phyloP scores from a whole-genome alignment of 2,113 vertebrate species.

The Myotis brandtii region DNA sequence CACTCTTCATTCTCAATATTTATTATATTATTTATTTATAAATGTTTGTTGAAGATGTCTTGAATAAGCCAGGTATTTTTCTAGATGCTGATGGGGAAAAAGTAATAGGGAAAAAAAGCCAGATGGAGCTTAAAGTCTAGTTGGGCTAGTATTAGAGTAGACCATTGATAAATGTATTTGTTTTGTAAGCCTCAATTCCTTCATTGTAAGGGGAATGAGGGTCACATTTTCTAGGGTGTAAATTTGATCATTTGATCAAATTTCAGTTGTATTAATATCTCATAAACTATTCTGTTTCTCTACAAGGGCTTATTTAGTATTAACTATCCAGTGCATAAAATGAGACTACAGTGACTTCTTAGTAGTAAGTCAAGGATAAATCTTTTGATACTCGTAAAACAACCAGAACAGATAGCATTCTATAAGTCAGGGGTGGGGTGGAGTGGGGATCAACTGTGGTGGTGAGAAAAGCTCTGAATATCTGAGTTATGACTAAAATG shows the following conservation, averaged over 20 bases:
- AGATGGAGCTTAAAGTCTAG: background rate
- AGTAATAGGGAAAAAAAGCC: background rate
- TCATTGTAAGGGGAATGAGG: background rate
- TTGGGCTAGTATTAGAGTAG: background rate
- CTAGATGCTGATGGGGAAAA: background rate
- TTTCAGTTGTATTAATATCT: background rate
- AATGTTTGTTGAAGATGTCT: background rate
- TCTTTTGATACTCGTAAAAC: background rate
- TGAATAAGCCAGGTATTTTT: background rate
- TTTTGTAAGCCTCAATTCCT: background rate
- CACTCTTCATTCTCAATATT: background rate
- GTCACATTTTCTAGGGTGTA: conserved; percentile 17
- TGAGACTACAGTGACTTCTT: background rate
- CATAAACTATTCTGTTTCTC: background rate
- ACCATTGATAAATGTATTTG: background rate
- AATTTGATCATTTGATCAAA: conserved; percentile 11
- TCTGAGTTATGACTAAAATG: conserved; percentile 26
- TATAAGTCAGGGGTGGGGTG: background rate
- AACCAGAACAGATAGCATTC: background rate
- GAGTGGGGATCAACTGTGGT: background rate
- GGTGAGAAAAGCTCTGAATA: background rate
- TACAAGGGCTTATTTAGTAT: background rate
- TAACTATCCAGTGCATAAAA: background rate
- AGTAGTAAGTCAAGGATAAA: background rate
- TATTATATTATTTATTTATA: background rate